Evolutionary conservation across 2,888 invertebrate species (phyloP).

Genomic region (Hydriomena furcata): DNA sequence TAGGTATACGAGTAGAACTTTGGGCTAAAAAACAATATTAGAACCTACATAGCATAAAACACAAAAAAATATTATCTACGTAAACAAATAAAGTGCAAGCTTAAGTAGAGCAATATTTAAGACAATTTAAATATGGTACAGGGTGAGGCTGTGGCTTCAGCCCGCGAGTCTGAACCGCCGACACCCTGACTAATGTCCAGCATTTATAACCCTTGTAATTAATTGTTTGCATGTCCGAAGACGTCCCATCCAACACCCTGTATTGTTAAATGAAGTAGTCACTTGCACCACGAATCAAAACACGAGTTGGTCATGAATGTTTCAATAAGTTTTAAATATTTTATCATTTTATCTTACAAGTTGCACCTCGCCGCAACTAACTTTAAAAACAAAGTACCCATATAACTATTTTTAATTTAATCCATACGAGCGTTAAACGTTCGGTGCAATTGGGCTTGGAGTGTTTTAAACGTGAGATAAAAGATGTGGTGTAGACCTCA

Average conservation of each 20-base stretch:
- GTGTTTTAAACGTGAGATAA: constrained; percentile 4
- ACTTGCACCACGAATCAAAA: constrained; percentile 15
- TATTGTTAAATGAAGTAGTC: constrained; percentile 61
- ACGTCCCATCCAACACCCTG: constrained; percentile 68
- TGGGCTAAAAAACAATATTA: no score
- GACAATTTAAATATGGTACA: constrained; percentile 38
- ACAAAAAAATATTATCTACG: neutral
- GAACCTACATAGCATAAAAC: no score
- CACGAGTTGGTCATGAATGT: no score
- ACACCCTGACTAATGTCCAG: constrained; percentile 77
- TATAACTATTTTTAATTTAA: neutral
- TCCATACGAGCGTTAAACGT: neutral
- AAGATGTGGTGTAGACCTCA: constrained; percentile 6
- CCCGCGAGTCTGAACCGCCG: constrained; percentile 61
- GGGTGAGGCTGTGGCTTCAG: constrained; percentile 42
- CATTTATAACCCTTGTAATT: constrained; percentile 82
- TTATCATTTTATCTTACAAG: no score
- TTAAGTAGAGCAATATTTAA: constrained; percentile 31
- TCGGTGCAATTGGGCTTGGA: constrained; percentile 5
- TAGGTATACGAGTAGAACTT: no score
- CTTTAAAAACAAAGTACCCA: no score
- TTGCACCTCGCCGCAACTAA: no score
- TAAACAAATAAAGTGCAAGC: constrained; percentile 16
- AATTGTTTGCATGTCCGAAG: constrained; percentile 82
- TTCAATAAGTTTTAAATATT: no score